Conservation (phyloP, 2,797 vertebrate species). For the Acipenser transmontanus region DNA sequence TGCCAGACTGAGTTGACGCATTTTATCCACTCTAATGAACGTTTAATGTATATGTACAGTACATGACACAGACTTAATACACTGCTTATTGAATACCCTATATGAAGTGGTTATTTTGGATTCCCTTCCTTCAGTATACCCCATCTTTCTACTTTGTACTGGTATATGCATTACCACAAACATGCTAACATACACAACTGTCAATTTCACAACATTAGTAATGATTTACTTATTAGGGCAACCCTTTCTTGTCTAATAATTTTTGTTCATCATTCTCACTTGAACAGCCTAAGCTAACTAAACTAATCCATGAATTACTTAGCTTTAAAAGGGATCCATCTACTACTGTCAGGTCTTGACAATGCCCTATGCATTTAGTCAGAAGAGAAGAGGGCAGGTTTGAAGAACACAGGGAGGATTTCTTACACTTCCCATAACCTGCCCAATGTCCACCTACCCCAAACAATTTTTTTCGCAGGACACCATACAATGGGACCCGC, state of each 20-base stretch:
- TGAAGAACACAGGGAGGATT: background rate
- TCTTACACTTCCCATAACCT: slow-evolving; percentile 5
- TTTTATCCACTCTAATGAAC: background rate
- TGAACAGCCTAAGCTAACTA: background rate
- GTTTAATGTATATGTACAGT: too few relatives aligned
- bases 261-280: too few relatives aligned
- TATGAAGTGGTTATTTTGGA: too few relatives aligned
- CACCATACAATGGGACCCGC: background rate
- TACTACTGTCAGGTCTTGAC: background rate
- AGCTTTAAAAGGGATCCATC: background rate
- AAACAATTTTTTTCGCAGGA: slow-evolving; percentile 1
- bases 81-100: too few relatives aligned
- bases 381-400: background rate
- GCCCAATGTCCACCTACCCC: slow-evolving; percentile 1
- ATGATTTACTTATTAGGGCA: too few relatives aligned
- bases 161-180: too few relatives aligned
- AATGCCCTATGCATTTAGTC: background rate
- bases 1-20: slow-evolving; percentile 13
- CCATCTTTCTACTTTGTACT: too few relatives aligned
- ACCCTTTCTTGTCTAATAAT: too few relatives aligned
- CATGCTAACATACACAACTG: too few relatives aligned
- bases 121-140: too few relatives aligned
- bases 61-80: too few relatives aligned
- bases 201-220: too few relatives aligned
- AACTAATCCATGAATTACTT: background rate